Base-by-base conservation (phyloP, 2,797 vertebrate genomes). In the Pseudotriccus pelzelni region DNA sequence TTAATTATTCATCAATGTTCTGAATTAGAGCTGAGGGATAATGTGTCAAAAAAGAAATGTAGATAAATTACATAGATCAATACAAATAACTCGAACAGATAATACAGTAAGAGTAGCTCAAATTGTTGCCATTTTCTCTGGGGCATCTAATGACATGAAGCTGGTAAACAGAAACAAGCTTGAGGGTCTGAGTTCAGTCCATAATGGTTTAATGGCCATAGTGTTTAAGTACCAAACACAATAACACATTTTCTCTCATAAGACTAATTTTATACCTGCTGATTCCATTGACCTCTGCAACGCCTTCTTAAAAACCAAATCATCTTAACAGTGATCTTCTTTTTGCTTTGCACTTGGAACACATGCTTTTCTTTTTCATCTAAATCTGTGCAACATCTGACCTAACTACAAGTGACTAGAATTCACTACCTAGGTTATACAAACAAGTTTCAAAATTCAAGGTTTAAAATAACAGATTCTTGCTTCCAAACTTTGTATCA, bases 401-500 rank as follows among this genome's bases (percentile, higher is more conserved):
- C 55, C 37, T 82, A 53, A 80, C 85, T 62, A 36, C 53, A 79
- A 39, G 16, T 36, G 74, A 43, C 23, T 64, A 72, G 39, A 36
- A 86, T 82, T 95, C 49, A 89, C 78, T 24, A 17, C 59, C 39
- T 49, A 76, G 60, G 28, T 66, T 50, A 56, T 81, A 79, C 64
- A 85, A 89, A 92, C 69, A 60, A 53, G 17, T 89, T 73, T 86
- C 67, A 95, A 79, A 93, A 77, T 70, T 84, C 67, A 80, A 87
- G 41, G 60, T 74, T 93, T 93, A 63, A 94, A 96, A 90, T 70
- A 97, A 49, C 41, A 89, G 32, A 32, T 81, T 96, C 87, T 81
- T 94, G 86, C 91, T 95, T 97, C 95, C 74, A 94, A 92, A 85
- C 73, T 96, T 95, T 47, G 8, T 68, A 87, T 96, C 93, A 91